A percentile compares a stretch with the other conserved stretches of the same genome.
phyloP scores from a whole-genome alignment of 1,140 invertebrate species.

The Rhizoglyphus robini region DNA sequence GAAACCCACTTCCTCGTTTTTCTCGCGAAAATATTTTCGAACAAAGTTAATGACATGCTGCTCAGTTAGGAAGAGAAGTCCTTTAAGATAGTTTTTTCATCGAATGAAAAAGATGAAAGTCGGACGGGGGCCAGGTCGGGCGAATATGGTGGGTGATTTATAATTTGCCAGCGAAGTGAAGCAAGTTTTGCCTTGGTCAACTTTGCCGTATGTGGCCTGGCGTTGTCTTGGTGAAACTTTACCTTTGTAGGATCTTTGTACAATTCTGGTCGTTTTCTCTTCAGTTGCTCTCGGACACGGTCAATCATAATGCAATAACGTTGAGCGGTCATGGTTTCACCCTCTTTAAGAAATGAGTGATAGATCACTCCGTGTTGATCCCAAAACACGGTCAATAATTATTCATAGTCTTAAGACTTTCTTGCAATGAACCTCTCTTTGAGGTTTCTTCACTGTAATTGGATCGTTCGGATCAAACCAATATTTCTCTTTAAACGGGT shows the following conservation, averaged over 20 bases:
- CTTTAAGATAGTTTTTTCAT: neutral
- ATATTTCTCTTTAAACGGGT: neutral
- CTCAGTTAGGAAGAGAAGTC: neutral
- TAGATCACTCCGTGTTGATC: neutral
- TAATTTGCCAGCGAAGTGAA: neutral
- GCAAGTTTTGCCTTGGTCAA: neutral
- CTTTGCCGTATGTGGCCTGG: neutral
- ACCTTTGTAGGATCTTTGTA: neutral
- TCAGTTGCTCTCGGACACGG: neutral
- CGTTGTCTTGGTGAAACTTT: neutral
- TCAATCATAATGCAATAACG: neutral
- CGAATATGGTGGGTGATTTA: neutral
- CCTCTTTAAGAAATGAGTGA: neutral
- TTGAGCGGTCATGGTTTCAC: neutral
- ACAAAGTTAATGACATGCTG: neutral
- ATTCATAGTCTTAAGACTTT: no score
- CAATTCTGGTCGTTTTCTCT: neutral
- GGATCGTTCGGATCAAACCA: neutral
- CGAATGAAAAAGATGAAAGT: neutral
- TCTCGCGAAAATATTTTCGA: neutral
- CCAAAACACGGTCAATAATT: neutral
- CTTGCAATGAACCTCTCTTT: no score
- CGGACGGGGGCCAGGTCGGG: neutral
- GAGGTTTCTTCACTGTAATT: neutral
- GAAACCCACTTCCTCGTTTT: neutral